These are phyloP conservation scores for Marasmarcha lunaedactyla DNA, from an alignment of 2,888 invertebrate species.

Conservation along the genomic window DNA sequence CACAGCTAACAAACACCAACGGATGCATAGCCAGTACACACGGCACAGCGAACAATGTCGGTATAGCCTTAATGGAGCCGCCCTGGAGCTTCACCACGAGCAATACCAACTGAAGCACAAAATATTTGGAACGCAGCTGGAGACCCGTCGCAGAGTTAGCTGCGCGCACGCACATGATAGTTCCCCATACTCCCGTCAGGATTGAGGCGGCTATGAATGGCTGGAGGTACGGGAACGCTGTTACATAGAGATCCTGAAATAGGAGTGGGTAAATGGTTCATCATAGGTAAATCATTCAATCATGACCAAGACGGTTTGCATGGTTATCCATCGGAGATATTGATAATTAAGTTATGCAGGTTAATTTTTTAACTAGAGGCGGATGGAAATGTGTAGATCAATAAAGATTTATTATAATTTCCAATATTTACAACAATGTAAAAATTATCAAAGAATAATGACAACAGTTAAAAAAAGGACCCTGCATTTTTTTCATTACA, in stretches of 20 bases:
- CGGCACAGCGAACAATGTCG: constrained; percentile 66
- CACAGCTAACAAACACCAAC: constrained; percentile 75
- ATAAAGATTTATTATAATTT: too few species aligned
- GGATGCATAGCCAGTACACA: constrained; percentile 76
- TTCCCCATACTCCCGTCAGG: constrained; percentile 76
- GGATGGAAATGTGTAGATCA: too few species aligned
- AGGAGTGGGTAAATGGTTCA: too few species aligned
- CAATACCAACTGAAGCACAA: constrained; percentile 74
- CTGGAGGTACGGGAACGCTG: constrained; percentile 73
- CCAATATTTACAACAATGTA: too few species aligned
- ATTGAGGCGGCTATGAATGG: constrained; percentile 75
- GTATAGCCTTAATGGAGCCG: constrained; percentile 66
- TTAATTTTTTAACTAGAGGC: too few species aligned
- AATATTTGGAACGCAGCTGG: constrained; percentile 35
- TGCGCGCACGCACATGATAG: constrained; percentile 72
- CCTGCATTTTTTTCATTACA: too few species aligned
- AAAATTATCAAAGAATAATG: too few species aligned
- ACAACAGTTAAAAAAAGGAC: too few species aligned
- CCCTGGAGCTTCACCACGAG: constrained; percentile 77
- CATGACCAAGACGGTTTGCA: too few species aligned
- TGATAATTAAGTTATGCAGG: too few species aligned
- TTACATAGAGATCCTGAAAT: constrained; percentile 68
- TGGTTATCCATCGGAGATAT: too few species aligned
- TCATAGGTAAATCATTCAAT: constrained; percentile 1
- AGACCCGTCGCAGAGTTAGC: constrained; percentile 35